Evolutionary conservation across 2,888 invertebrate species (phyloP).

Genomic region (Agapetus fuscipes): DNA sequence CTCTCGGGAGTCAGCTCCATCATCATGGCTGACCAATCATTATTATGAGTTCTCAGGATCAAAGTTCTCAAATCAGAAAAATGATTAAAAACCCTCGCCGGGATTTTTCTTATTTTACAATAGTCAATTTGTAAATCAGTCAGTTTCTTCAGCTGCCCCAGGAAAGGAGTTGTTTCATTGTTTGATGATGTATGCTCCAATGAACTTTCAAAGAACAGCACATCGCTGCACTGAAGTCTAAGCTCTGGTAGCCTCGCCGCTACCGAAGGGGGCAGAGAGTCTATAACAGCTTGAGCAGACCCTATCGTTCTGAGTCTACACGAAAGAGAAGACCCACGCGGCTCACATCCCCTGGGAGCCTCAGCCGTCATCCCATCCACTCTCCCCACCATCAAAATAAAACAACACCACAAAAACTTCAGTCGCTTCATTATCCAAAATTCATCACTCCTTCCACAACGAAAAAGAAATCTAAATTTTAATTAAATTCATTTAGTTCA

Average conservation of each 20-base stretch:
- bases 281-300: conserved; percentile 56
- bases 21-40: conserved; percentile 71
- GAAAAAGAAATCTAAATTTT: no score
- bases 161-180: conserved; percentile 39
- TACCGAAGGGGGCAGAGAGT: conserved; percentile 40
- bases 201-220: conserved; percentile 63
- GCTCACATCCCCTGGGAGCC: conserved; percentile 60
- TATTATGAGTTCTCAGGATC: conserved; percentile 63
- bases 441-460: no score
- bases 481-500: no score
- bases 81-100: conserved; percentile 57
- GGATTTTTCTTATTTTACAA: conserved; percentile 68
- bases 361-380: conserved; percentile 22
- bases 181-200: conserved; percentile 39
- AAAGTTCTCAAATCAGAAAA: conserved; percentile 58
- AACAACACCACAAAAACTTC: neutral
- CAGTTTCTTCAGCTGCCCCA: conserved; percentile 53
- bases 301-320: conserved; percentile 65
- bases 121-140: conserved; percentile 60
- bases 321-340: conserved; percentile 53
- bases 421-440: neutral
- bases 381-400: neutral
- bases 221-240: conserved; percentile 64
- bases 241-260: conserved; percentile 46
- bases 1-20: conserved; percentile 63